Percentiles rank a stretch among this genome's conserved stretches.
These are phyloP conservation scores for Drosophila subquinaria DNA, from an alignment of 2,888 invertebrate species.

Conservation along the genomic window DNA sequence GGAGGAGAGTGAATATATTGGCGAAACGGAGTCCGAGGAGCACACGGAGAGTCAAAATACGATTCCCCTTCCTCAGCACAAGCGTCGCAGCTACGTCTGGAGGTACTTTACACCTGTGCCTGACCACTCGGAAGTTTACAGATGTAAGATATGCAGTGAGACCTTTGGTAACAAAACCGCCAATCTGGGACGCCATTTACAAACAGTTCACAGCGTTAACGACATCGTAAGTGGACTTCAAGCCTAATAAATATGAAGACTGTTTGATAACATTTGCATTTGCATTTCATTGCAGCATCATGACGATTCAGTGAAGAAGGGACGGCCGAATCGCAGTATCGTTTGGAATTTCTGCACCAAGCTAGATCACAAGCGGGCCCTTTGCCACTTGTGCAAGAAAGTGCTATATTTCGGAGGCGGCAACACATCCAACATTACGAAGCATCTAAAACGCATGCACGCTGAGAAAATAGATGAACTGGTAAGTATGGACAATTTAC, in stretches of 20 bases:
- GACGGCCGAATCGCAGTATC: slow-evolving; percentile 73
- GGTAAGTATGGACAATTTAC: slow-evolving; percentile 20
- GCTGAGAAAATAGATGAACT: slow-evolving; percentile 57
- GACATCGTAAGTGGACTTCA: slow-evolving; percentile 27
- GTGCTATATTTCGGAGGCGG: slow-evolving; percentile 76
- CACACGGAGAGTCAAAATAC: slow-evolving; percentile 38
- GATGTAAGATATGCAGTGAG: slow-evolving; percentile 70
- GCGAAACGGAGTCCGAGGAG: slow-evolving; percentile 39
- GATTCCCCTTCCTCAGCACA: slow-evolving; percentile 25
- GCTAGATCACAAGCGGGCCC: slow-evolving; percentile 73
- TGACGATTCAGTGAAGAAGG: slow-evolving; percentile 49
- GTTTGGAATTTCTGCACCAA: slow-evolving; percentile 80
- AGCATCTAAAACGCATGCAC: slow-evolving; percentile 75
- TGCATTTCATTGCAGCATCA: background rate
- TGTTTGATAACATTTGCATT: background rate
- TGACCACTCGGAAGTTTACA: slow-evolving; percentile 48
- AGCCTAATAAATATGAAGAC: background rate
- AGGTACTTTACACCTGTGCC: slow-evolving; percentile 65
- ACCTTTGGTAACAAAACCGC: slow-evolving; percentile 69
- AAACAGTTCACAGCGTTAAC: slow-evolving; percentile 60
- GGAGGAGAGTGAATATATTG: slow-evolving; percentile 44
- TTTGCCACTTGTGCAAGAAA: slow-evolving; percentile 76
- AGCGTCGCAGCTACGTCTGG: slow-evolving; percentile 73
- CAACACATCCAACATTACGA: slow-evolving; percentile 77
- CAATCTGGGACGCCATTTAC: slow-evolving; percentile 71